A percentile compares a stretch with the other conserved stretches of the same genome.
Evolutionary conservation across 2,113 vertebrate genomes (phyloP).

Genomic region (Halcyon malimbica): DNA sequence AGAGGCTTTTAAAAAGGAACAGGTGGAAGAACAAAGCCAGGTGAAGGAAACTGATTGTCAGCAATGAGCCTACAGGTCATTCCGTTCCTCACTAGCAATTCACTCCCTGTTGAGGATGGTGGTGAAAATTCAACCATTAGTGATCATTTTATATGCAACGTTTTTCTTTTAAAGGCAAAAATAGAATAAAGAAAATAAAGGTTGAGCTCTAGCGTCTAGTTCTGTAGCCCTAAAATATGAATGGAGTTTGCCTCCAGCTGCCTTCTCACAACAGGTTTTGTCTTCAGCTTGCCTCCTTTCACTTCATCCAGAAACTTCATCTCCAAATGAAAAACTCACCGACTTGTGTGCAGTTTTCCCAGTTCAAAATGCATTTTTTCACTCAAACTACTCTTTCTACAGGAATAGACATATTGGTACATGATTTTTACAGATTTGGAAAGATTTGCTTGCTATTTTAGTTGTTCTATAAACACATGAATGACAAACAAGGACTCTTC

Average conservation of each 20-base stretch:
- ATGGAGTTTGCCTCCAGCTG: not conserved
- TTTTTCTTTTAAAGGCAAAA: not conserved
- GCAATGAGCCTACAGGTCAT: accelerated
- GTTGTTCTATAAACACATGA: not conserved
- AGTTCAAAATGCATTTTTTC: not conserved
- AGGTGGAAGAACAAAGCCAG: not conserved
- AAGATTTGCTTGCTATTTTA: not conserved
- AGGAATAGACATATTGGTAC: not conserved
- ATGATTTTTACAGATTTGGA: not conserved
- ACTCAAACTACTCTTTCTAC: not conserved
- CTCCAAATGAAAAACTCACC: not conserved
- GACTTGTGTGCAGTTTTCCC: not conserved
- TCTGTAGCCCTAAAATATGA: not conserved
- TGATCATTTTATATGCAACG: not conserved
- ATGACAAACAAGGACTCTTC: not conserved
- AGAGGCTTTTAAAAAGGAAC: not conserved
- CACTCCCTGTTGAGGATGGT: not conserved
- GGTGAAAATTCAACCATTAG: not conserved
- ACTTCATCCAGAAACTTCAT: not conserved
- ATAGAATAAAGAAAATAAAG: not conserved
- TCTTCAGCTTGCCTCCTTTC: not conserved
- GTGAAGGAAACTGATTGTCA: not conserved
- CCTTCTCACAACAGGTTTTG: not conserved
- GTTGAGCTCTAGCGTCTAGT: not conserved
- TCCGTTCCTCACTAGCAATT: not conserved